Evolutionary conservation across 2,113 vertebrate genomes (phyloP), one percentile per base, ranked within the genome.

Genomic region (Vireo altiloquus): DNA sequence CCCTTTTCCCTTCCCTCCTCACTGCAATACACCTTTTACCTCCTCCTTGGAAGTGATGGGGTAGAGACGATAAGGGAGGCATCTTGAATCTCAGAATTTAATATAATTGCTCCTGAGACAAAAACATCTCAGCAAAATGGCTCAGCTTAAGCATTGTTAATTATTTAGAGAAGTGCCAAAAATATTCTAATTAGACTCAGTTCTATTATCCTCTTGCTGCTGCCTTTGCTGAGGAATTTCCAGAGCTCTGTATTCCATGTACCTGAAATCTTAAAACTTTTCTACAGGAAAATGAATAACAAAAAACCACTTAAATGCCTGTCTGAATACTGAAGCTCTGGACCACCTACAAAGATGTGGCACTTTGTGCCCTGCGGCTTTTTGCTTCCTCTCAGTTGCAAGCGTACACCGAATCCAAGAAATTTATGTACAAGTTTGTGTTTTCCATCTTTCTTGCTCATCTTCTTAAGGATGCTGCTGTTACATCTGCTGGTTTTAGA

Each of bases 151-250:
- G 54, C 3, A 0, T 33, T 0, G 0, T 77, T 93, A 90, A 96
- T 90, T 88, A 94, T 88, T 94, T 71, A 91, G 44, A 76, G 64
- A 91, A 80, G 27, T 17, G 37, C 78, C 87, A 77, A 86, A 93
- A 95, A 81, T 60, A 90, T 31, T 93, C 87, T 52, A 77, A 20
- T 90, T 80, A 94, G 66, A 70, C 11, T 23, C 79, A 69, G 33
- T 68, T 39, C 75, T 76, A 28, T 80, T 85, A 91, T 82, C 39
- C 11, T 63, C 54, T 47, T 54, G 44, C 63, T 93, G 87, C 30
- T 93, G 63, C 22, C 44, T 88, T 59, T 12, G 23, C 33, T 80
- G 44, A 77, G 50, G 39, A 82, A 72, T 77, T 74, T 88, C 10
- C 68, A 95, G 44, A 85, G 22, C 71, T 92, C 53, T 91, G 54